A percentile compares a stretch with the other conserved stretches of the same genome.
phyloP scores from a whole-genome alignment of 2,797 vertebrate genomes.

The Myotis myotis region DNA sequence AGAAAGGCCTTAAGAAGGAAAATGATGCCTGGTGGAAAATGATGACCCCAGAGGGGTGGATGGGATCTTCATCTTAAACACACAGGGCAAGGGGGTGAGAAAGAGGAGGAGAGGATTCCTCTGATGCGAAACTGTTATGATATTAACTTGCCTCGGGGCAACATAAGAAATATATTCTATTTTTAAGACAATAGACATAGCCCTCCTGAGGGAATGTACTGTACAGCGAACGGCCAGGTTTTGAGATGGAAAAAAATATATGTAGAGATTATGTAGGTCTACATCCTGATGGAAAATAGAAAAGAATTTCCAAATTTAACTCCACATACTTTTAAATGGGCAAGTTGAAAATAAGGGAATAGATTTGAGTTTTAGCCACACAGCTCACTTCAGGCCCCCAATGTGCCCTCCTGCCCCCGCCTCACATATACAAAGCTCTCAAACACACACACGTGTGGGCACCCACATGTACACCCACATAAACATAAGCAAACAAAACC shows the following conservation, averaged over 20 bases:
- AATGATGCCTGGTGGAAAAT: background rate
- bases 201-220: constrained; percentile 17
- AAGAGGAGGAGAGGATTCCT: background rate
- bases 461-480: background rate
- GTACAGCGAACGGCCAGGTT: background rate
- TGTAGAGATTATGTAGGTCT: constrained; percentile 22
- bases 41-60: background rate
- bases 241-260: constrained; percentile 12
- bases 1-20: background rate
- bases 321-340: background rate
- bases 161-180: constrained; percentile 27
- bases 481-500: background rate
- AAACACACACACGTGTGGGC: background rate
- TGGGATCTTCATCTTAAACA: constrained; percentile 12
- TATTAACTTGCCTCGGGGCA: constrained; percentile 24
- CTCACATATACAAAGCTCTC: background rate
- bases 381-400: background rate
- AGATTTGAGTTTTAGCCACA: background rate
- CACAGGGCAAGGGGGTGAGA: background rate
- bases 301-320: constrained; percentile 36
- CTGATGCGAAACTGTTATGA: background rate
- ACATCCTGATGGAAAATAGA: constrained; percentile 23
- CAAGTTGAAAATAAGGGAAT: background rate
- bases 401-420: fast-evolving
- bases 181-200: constrained; percentile 61